Evolutionary conservation across 1,140 invertebrate genomes (phyloP).

Genomic region (Micrasema minimum): DNA sequence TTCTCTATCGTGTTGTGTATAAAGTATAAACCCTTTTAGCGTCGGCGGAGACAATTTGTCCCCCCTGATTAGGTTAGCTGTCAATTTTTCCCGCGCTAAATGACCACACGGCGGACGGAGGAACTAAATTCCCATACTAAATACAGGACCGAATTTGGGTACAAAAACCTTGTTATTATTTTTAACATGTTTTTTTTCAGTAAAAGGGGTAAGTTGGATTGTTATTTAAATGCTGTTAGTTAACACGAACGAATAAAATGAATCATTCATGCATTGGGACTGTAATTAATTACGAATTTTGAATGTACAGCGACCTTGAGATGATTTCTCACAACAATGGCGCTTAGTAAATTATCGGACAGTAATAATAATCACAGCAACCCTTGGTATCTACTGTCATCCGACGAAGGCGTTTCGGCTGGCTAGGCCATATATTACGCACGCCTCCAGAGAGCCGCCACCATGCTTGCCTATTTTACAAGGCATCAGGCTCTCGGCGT

Average conservation of each 20-base stretch:
- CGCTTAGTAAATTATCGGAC: not conserved
- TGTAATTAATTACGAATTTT: not conserved
- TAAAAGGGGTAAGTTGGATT: not conserved
- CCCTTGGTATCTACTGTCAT: too few species aligned
- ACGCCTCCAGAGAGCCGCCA: too few species aligned
- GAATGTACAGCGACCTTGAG: too few species aligned
- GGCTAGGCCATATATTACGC: too few species aligned
- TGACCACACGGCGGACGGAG: slow-evolving; percentile 20
- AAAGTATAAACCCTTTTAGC: slow-evolving; percentile 40
- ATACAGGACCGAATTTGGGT: not conserved
- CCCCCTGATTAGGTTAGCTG: slow-evolving; percentile 23
- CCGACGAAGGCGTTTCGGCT: too few species aligned
- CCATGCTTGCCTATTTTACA: too few species aligned
- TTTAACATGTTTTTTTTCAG: not conserved
- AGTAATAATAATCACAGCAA: too few species aligned
- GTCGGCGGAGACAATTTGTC: slow-evolving; percentile 26
- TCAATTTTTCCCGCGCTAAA: slow-evolving; percentile 36
- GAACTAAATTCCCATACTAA: not conserved
- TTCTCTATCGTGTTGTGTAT: too few species aligned
- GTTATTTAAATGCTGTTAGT: not conserved
- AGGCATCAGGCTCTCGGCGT: too few species aligned
- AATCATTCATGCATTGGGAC: not conserved
- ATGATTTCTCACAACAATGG: too few species aligned
- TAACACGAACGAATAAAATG: too few species aligned
- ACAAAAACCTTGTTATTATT: not conserved